These are phyloP conservation scores for Pollimyrus isidori DNA, from an alignment of 2,113 vertebrate species.

Conservation along the genomic window DNA sequence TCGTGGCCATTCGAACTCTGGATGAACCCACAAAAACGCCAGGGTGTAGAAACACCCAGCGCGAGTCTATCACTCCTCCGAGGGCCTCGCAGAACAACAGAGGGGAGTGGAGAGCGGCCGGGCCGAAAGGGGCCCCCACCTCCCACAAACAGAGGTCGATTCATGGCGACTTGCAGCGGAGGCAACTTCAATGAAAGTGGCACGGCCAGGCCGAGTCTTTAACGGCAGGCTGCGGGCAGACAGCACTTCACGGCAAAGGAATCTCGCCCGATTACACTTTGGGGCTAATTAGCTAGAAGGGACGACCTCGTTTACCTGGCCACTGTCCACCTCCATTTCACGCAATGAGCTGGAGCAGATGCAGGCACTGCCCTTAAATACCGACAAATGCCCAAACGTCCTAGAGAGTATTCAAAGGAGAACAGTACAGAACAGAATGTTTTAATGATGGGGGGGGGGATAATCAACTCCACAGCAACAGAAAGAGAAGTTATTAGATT, in stretches of 20 bases:
- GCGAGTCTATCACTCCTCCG: constrained; percentile 55
- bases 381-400: neutral
- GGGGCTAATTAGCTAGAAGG: constrained; percentile 39
- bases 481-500: neutral
- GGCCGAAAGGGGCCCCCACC: constrained; percentile 59
- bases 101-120: constrained; percentile 47
- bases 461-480: neutral
- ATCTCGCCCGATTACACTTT: constrained; percentile 41
- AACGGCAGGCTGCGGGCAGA: constrained; percentile 48
- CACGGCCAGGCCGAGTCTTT: constrained; percentile 45
- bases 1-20: constrained; percentile 88
- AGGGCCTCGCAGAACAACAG: constrained; percentile 47
- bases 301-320: constrained; percentile 30
- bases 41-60: constrained; percentile 55
- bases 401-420: neutral
- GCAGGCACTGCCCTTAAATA: neutral
- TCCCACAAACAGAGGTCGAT: constrained; percentile 56
- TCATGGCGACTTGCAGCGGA: constrained; percentile 53
- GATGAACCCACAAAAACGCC: constrained; percentile 74
- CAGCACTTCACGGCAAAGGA: constrained; percentile 40
- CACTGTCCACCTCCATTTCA: constrained; percentile 43
- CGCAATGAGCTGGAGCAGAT: constrained; percentile 36
- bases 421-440: neutral
- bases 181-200: constrained; percentile 60
- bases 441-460: too few relatives aligned